Evolutionary conservation across 2,797 vertebrate genomes (phyloP).

Genomic region (Galago senegalensis): DNA sequence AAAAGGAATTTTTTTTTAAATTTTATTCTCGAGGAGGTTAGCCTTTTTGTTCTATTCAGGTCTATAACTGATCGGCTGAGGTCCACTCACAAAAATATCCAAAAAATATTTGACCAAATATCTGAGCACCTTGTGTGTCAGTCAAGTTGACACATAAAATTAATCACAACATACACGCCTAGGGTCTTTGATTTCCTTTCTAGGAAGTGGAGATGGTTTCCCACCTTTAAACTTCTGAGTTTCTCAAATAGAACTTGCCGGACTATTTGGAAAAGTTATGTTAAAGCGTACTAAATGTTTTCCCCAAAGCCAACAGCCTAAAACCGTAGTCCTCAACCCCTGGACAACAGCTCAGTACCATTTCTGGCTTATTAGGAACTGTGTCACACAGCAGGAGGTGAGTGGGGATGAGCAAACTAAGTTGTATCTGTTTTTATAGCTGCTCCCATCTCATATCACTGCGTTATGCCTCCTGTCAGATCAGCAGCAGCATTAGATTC

Average conservation of each 20-base stretch:
- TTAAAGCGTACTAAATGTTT: conserved; percentile 24
- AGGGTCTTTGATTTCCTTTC: not conserved
- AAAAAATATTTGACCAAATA: conserved; percentile 29
- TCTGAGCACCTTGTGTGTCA: not conserved
- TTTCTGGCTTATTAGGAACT: too few relatives aligned
- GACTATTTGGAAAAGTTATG: conserved; percentile 2
- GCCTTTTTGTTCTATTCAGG: not conserved
- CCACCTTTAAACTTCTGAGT: not conserved
- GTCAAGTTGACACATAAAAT: not conserved
- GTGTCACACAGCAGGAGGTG: too few relatives aligned
- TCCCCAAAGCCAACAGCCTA: not conserved
- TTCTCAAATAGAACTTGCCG: conserved; percentile 13
- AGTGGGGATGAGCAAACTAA: too few relatives aligned
- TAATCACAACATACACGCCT: not conserved
- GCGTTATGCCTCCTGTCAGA: too few relatives aligned
- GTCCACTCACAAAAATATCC: not conserved
- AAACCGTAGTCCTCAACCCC: not conserved
- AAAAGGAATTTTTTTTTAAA: not conserved
- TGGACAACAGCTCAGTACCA: too few relatives aligned
- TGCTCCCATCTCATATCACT: too few relatives aligned
- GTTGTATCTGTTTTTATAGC: too few relatives aligned
- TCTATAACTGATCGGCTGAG: not conserved
- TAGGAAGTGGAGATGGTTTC: not conserved
- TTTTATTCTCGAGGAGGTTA: not conserved
- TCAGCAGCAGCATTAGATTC: too few relatives aligned